phyloP scores from a whole-genome alignment of 2,113 vertebrate genomes.

The Dermatemys mawii region DNA sequence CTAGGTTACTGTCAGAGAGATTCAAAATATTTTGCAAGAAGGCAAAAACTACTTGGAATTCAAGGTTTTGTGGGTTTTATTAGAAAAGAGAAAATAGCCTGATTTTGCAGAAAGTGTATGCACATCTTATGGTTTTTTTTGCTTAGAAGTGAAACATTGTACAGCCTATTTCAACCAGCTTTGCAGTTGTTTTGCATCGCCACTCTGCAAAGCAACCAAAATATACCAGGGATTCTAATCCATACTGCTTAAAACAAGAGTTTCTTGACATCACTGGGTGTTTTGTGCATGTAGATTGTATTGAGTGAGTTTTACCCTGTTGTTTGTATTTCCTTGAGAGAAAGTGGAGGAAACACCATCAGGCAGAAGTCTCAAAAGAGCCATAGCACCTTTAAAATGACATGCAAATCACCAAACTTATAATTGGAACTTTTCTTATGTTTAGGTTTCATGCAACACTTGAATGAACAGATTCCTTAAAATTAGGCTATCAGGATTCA shows the following conservation, averaged over 20 bases:
- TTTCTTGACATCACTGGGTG: accelerated
- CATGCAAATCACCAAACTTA: background rate
- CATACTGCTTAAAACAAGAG: background rate
- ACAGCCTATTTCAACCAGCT: background rate
- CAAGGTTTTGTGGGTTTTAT: background rate
- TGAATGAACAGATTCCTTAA: background rate
- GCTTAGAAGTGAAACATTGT: background rate
- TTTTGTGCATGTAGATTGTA: accelerated
- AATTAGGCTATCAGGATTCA: accelerated
- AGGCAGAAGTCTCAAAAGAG: background rate
- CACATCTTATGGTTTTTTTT: background rate
- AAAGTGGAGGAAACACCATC: background rate
- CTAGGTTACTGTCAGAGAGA: background rate
- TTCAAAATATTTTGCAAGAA: accelerated
- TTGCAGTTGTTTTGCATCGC: accelerated
- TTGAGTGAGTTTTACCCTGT: background rate
- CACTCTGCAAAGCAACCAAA: background rate
- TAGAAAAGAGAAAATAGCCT: background rate
- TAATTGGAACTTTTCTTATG: background rate
- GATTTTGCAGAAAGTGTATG: background rate
- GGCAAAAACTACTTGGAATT: background rate
- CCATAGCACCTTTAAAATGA: background rate
- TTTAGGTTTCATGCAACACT: background rate
- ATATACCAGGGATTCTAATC: background rate
- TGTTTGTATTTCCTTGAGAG: background rate